A percentile compares a stretch with the other conserved stretches of the same genome.
These are phyloP conservation scores for Atta colombica DNA, from an alignment of 1,140 invertebrate genomes.

Conservation along the genomic window DNA sequence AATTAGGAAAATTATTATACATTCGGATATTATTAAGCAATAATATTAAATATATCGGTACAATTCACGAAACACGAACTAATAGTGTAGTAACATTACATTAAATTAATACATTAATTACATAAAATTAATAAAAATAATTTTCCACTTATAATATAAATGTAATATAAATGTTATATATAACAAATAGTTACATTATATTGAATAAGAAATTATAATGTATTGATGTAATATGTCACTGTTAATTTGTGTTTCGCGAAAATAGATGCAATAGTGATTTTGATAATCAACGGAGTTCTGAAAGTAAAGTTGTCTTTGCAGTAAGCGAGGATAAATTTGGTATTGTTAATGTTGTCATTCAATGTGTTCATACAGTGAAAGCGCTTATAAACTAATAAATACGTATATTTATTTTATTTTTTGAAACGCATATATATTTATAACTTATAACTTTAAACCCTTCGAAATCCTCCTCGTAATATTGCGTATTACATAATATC, in stretches of 20 bases:
- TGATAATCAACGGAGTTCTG: not conserved
- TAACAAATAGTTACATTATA: too few relatives aligned
- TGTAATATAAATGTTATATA: too few relatives aligned
- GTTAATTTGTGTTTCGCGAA: not conserved
- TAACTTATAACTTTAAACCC: constrained; percentile 5
- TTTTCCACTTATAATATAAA: too few relatives aligned
- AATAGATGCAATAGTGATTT: not conserved
- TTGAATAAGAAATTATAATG: too few relatives aligned
- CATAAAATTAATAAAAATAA: too few relatives aligned
- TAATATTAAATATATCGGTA: not conserved
- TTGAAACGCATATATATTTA: constrained; percentile 25
- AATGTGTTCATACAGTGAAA: constrained; percentile 56
- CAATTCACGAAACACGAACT: too few relatives aligned
- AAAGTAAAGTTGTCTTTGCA: not conserved
- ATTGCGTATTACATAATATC: constrained; percentile 28
- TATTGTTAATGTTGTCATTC: constrained; percentile 53
- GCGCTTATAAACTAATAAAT: constrained; percentile 56
- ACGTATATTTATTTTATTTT: constrained; percentile 47
- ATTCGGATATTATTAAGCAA: not conserved
- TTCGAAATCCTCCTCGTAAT: constrained; percentile 20
- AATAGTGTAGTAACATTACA: too few relatives aligned
- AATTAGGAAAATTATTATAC: constrained; percentile 3
- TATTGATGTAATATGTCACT: too few relatives aligned
- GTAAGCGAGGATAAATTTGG: not conserved
- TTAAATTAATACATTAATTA: too few relatives aligned